Evolutionary conservation across 2,888 invertebrate genomes (phyloP), one percentile per base, ranked within the genome.

Genomic region (Meghimatium bilineatum): DNA sequence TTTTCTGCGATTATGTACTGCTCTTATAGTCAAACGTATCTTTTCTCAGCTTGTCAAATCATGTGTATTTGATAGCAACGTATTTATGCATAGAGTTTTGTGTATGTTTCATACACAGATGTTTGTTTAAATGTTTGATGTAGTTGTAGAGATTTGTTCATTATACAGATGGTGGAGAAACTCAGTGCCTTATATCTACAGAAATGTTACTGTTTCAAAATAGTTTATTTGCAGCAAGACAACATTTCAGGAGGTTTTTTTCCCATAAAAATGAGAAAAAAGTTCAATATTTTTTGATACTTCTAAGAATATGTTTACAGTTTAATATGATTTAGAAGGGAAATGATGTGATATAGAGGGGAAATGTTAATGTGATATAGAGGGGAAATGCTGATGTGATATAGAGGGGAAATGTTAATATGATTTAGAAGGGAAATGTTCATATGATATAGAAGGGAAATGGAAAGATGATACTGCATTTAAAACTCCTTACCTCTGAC

Each of bases 131-230:
- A 74, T 52, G 44, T 49, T 8, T 32, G 72, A 34, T 29, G 49
- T 72, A 17, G 52, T 74, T 74, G 29, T 34, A 6, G 49, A 52
- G 49, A 23, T 32, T 74, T 49, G 26, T 36, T 3, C 14, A 44
- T 72, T 6, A 52, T 32, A 49, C 38, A 52, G 29, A n/a, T 72
- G 72, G n/a, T 72, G 72, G n/a, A 72, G 38, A 72, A 49, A 44
- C 44, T 44, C n/a, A 44, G 72, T 72, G 72, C 72, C 72, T 72
- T 72, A 72, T n/a, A n/a, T 44, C 71, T 66, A 32, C 10, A 14
- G 66, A 66, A 66, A 32, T 66, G 29, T 66, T 66, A 66, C 60
- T 23, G n/a, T 8, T 66, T 32, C 17, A 32, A 12, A 32, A 66
- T 66, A 32, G 23, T n/a, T 63, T 63, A 63, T 23, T 32, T 66